Evolutionary conservation across 2,797 vertebrate genomes (phyloP), one percentile per base, ranked within the genome.

Genomic region (Tiaroga cobitis): DNA sequence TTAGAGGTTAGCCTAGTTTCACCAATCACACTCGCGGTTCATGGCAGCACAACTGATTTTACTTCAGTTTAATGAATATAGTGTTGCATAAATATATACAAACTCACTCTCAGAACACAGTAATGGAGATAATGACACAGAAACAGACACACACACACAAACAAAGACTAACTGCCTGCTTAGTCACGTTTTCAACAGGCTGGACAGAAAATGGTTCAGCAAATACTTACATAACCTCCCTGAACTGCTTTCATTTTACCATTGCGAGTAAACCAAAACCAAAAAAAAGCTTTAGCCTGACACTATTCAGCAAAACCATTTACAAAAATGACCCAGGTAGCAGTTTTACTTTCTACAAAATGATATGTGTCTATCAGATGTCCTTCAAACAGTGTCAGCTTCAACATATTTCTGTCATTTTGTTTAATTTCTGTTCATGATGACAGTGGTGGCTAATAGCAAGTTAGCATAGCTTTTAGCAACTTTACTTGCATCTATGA

Each of bases 221-320:
- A 93, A 93, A 93, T 93, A 93, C 93, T 95, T 94, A 94, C 94
- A 95, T 95, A 95, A 95, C 93, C 93, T 90, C 90, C 34, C 75
- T 73, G 75, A 81, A 86, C 79, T 86, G 24, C 67, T 89, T 92
- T 94, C 91, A 93, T 92, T 91, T 93, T 91, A 89, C 91, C 90
- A 91, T 90, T 92, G 92, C 93, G 91, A 93, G 94, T 93, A 82
- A 43, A 67, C 26, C 46, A 80, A 67, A 80, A 59, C 24, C 19
- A 15, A 24, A 21, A 19, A 75, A 37, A 41, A 46, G 32, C 34
- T 24, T 69, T 69, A 34, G 72, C 16, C 34, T 77, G 26, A n/a
- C 5, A 15, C 5, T 51, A 10, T n/a, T 19, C 16, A 26, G 73
- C 29, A 24, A 37, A 78, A 7, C 21, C 15, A 49, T 80, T 49